These are phyloP conservation scores for Genyomyrus donnyi DNA, from an alignment of 2,113 vertebrate genomes.

Conservation along the genomic window DNA sequence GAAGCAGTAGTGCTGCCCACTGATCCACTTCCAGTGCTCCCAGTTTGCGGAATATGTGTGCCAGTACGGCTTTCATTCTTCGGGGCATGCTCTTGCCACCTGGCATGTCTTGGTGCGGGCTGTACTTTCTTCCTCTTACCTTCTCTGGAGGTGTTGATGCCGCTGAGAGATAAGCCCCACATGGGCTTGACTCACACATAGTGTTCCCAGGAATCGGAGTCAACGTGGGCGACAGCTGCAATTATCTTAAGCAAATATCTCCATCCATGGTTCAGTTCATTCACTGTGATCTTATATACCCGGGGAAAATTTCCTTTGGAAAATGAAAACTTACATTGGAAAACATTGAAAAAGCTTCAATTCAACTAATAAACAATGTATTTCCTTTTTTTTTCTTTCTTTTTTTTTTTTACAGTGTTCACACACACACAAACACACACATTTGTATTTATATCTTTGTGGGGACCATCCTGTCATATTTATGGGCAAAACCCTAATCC, in stretches of 20 bases:
- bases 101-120: slow-evolving; percentile 39
- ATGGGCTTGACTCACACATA: neutral
- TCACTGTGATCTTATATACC: neutral
- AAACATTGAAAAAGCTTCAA: neutral
- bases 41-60: slow-evolving; percentile 41
- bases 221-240: neutral
- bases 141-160: neutral
- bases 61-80: slow-evolving; percentile 68
- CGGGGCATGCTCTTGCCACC: slow-evolving; percentile 70
- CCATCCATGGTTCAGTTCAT: neutral
- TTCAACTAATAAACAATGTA: neutral
- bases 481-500: neutral
- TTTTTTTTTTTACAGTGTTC: neutral
- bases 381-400: neutral
- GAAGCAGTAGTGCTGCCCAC: neutral
- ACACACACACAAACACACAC: neutral
- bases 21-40: neutral
- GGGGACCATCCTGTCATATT: neutral
- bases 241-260: neutral
- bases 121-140: neutral
- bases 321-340: neutral
- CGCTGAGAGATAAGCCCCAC: neutral
- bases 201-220: neutral
- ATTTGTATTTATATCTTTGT: neutral
- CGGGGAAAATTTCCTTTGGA: neutral